Evolutionary conservation across 2,888 invertebrate genomes (phyloP), one percentile per base, ranked within the genome.

Genomic region (Pyrochroa serraticornis): DNA sequence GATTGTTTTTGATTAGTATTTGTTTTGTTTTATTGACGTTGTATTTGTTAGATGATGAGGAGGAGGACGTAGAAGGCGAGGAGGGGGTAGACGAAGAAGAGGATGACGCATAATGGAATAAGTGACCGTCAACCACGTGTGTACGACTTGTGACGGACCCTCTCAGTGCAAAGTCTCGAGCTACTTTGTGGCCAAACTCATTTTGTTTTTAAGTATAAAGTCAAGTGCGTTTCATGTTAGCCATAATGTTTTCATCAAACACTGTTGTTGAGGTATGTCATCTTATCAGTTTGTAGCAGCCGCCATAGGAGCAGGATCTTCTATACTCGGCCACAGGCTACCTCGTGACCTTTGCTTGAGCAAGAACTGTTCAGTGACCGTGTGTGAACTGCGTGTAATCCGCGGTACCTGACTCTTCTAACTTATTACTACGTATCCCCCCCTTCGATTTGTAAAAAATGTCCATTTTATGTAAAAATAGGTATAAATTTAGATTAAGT

Each of bases 381-480:
- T 74, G 73, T 62, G 68, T 56, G 63, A 64, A 64, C 64, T 71
- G 69, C 68, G 69, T 68, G 70, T 68, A 70, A 71, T 65, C 68
- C 71, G 74, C 74, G 74, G 75, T 73, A 74, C 73, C 75, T 75
- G 75, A 75, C 73, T 69, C 65, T 71, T 73, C 71, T 75, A 74
- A 75, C 74, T 75, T 75, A 79, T 77, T 77, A 74, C 71, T 75
- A 77, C 78, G 78, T 79, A 79, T 71, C 75, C 77, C 36, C 77
- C 36, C 76, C 77, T 78, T 79, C 76, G 74, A 78, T 77, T 79
- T 79, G 78, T 78, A 78, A 79, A 79, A 76, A 78, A 79, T 79
- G 79, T 79, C 79, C 80, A 79, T 77, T 80, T 78, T 79, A 76
- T 80, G 79, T 80, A 80, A 80, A 80, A 75, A 78, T 79, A 80